Percentiles rank a stretch among this genome's conserved stretches.
Conservation (phyloP, 2,888 invertebrate genomes). For the Trileptium ribeirensis region DNA sequence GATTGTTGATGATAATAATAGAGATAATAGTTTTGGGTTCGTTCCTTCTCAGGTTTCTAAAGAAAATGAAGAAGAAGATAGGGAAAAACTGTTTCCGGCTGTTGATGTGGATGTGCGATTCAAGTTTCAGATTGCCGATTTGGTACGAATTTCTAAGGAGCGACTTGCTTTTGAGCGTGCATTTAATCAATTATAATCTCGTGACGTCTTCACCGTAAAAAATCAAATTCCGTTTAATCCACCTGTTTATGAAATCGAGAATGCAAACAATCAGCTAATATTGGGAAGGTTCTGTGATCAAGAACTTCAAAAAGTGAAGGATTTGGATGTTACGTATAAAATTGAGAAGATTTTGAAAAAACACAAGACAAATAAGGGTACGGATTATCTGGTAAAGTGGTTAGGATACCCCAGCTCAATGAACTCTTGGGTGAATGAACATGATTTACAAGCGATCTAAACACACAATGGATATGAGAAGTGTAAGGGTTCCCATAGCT, state of each 20-base stretch:
- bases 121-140: not conserved
- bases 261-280: not conserved
- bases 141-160: not conserved
- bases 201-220: not conserved
- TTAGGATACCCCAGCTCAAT: not conserved
- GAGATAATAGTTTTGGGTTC: not conserved
- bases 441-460: no score
- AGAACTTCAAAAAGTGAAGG: slow-evolving; percentile 1
- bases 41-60: not conserved
- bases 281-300: not conserved
- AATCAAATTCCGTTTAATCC: not conserved
- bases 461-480: no score
- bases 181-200: not conserved
- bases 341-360: not conserved
- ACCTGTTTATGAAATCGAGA: not conserved
- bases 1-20: not conserved
- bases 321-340: not conserved
- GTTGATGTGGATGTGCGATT: not conserved
- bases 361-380: not conserved
- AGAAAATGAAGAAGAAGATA: not conserved
- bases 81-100: not conserved
- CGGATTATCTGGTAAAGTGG: not conserved
- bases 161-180: not conserved
- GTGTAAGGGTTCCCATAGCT: no score
- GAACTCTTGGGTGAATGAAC: not conserved